Conservation (phyloP, 2,888 invertebrate species). For the Synergus umbraculus region DNA sequence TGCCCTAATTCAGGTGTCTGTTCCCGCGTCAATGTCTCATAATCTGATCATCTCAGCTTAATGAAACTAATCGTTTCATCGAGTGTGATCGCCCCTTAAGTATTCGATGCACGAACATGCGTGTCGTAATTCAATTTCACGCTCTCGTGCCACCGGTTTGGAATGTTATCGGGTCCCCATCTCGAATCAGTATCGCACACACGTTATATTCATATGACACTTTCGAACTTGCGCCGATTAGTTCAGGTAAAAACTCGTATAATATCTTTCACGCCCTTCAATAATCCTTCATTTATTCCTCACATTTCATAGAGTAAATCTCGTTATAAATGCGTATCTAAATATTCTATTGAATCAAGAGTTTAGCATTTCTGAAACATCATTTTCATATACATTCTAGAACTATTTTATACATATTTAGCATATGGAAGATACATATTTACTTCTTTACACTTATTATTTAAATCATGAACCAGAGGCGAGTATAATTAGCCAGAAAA, state of each 20-base stretch:
- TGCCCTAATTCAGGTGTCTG: background rate
- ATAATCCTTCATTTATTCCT: background rate
- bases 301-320: background rate
- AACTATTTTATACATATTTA: background rate
- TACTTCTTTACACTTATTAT: slow-evolving; percentile 30
- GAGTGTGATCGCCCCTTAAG: slow-evolving; percentile 23
- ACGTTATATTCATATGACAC: slow-evolving; percentile 29
- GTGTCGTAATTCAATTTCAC: slow-evolving; percentile 49
- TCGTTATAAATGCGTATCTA: background rate
- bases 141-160: slow-evolving; percentile 47
- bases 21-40: background rate
- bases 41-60: slow-evolving; percentile 1
- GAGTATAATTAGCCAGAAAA: slow-evolving; percentile 24
- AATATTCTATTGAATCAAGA: background rate
- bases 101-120: slow-evolving; percentile 42
- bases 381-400: background rate
- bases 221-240: slow-evolving; percentile 16
- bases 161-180: slow-evolving; percentile 48
- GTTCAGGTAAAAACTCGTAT: slow-evolving; percentile 6
- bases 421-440: background rate
- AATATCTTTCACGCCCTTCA: slow-evolving; percentile 21
- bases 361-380: background rate
- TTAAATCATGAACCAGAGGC: slow-evolving; percentile 13
- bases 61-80: slow-evolving; percentile 26
- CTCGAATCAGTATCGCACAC: slow-evolving; percentile 40